A percentile compares a stretch with the other conserved stretches of the same genome.
These are phyloP conservation scores for Calyptomena viridis DNA, from an alignment of 2,113 vertebrate genomes.

Conservation along the genomic window DNA sequence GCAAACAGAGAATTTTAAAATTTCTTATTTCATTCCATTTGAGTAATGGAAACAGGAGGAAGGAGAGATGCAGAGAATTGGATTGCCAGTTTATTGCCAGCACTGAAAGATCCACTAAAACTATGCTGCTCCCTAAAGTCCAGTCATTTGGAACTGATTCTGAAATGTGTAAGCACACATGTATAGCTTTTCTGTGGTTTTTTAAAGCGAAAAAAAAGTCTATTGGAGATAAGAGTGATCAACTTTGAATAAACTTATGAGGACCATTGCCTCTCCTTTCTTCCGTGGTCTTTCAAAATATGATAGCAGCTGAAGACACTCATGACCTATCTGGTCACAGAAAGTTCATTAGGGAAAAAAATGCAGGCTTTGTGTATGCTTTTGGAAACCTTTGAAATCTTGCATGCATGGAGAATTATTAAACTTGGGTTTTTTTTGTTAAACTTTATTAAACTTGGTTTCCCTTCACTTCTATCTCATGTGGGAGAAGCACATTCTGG, in stretches of 20 bases:
- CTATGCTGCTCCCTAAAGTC: not conserved
- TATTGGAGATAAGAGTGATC: not conserved
- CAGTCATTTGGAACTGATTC: not conserved
- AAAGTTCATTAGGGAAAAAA: not conserved
- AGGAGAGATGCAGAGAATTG: not conserved
- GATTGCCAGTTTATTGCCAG: not conserved
- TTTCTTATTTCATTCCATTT: not conserved
- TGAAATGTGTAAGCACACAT: not conserved
- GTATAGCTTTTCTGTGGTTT: not conserved
- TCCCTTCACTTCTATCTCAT: not conserved
- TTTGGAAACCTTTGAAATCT: not conserved
- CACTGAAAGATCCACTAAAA: not conserved
- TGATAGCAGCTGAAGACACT: not conserved
- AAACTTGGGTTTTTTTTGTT: too few relatives aligned
- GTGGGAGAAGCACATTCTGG: not conserved
- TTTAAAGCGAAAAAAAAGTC: not conserved
- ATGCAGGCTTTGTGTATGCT: rapidly evolving
- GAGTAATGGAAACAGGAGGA: not conserved
- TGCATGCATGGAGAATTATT: not conserved
- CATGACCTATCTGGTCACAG: not conserved
- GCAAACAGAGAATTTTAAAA: not conserved
- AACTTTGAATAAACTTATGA: not conserved
- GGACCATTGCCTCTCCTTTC: not conserved
- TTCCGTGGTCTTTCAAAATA: not conserved
- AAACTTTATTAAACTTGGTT: not conserved